Evolutionary conservation across 1,140 invertebrate species (phyloP).

Genomic region (Nixonia krombeini): DNA sequence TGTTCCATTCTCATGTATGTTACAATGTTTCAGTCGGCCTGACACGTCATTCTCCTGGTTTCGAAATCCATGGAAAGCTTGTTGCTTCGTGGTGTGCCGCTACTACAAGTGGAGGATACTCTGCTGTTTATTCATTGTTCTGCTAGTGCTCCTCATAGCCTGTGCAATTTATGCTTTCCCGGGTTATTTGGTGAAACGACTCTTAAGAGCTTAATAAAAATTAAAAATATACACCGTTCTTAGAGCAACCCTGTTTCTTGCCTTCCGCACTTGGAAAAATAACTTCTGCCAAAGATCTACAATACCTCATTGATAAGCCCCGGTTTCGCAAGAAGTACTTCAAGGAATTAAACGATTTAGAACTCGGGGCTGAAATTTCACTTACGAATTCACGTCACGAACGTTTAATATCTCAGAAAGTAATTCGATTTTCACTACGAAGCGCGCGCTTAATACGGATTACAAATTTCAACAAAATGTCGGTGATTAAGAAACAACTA

Average conservation of each 20-base stretch:
- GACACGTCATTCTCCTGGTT: constrained; percentile 77
- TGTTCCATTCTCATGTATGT: too few relatives aligned
- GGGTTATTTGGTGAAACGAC: constrained; percentile 70
- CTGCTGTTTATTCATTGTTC: constrained; percentile 55
- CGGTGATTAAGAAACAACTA: background rate
- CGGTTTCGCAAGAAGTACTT: too few relatives aligned
- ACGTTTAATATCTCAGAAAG: too few relatives aligned
- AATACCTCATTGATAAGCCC: background rate
- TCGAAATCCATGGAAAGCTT: constrained; percentile 74
- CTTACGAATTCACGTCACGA: too few relatives aligned
- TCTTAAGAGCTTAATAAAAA: constrained; percentile 65
- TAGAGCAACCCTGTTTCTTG: background rate
- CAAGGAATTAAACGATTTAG: too few relatives aligned
- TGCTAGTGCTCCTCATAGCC: constrained; percentile 60
- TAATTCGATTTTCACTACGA: too few relatives aligned
- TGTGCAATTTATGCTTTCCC: constrained; percentile 72
- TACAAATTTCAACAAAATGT: too few relatives aligned
- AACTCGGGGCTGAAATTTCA: background rate
- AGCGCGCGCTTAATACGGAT: too few relatives aligned
- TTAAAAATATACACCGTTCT: constrained; percentile 5
- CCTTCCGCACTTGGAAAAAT: background rate
- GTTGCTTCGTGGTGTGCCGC: constrained; percentile 72
- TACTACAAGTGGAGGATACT: constrained; percentile 72
- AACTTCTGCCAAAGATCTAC: background rate
- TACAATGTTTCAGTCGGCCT: constrained; percentile 71